Evolutionary conservation across 2,888 invertebrate genomes (phyloP).

Genomic region (Zelleria hepariella): DNA sequence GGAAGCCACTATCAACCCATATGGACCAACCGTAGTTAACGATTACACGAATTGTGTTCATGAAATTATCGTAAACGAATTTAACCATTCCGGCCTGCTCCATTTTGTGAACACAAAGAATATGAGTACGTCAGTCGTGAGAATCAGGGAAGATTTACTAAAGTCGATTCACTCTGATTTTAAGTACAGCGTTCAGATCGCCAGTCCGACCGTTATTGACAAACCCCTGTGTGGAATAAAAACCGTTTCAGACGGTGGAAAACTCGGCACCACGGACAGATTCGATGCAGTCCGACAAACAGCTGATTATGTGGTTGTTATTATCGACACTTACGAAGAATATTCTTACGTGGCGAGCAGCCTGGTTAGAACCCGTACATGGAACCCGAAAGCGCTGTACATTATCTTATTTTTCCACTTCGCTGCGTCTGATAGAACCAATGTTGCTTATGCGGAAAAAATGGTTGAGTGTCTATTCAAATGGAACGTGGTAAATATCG

Average conservation of each 20-base stretch:
- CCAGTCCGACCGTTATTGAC: constrained; percentile 25
- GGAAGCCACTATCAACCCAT: constrained; percentile 28
- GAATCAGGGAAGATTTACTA: constrained; percentile 31
- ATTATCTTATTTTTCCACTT: constrained; percentile 40
- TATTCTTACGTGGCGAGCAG: constrained; percentile 34
- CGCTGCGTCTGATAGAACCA: constrained; percentile 15
- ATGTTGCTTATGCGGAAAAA: constrained; percentile 28
- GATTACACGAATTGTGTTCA: constrained; percentile 38
- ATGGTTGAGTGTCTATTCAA: constrained; percentile 44
- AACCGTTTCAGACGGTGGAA: constrained; percentile 15
- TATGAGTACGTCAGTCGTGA: constrained; percentile 26
- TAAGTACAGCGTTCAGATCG: constrained; percentile 30
- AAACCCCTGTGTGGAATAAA: constrained; percentile 24
- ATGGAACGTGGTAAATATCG: constrained; percentile 40
- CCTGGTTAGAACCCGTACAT: constrained; percentile 37
- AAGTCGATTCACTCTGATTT: constrained; percentile 27
- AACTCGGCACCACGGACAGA: constrained; percentile 24
- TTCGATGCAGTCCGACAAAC: constrained; percentile 21
- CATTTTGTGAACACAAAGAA: constrained; percentile 36
- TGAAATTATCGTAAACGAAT: constrained; percentile 33
- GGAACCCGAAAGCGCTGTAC: constrained; percentile 53
- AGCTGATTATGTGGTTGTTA: constrained; percentile 43
- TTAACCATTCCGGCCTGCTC: constrained; percentile 33
- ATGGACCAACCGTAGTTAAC: constrained; percentile 35
- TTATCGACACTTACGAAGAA: constrained; percentile 36